These are phyloP conservation scores for Rhabdomys dilectus DNA, from an alignment of 2,113 vertebrate genomes.

Conservation along the genomic window DNA sequence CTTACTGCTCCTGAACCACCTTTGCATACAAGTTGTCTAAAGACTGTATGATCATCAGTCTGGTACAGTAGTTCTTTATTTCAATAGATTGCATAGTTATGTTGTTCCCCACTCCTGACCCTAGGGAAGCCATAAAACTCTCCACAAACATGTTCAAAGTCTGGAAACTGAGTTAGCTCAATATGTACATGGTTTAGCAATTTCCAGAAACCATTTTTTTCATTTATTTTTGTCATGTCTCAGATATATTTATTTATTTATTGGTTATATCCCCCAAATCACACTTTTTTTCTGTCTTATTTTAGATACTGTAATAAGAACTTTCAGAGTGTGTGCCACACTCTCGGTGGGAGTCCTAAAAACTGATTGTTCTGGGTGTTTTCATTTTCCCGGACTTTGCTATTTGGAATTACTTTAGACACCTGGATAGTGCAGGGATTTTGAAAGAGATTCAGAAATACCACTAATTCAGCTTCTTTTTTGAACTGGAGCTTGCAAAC, in stretches of 20 bases:
- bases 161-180: constrained; percentile 10
- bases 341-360: background rate
- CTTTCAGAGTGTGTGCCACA: background rate
- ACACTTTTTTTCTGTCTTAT: background rate
- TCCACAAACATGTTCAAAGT: background rate
- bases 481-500: constrained; percentile 26
- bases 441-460: constrained; percentile 16
- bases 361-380: background rate
- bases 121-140: background rate
- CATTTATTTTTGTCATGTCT: background rate
- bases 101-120: background rate
- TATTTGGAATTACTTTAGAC: constrained; percentile 45
- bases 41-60: background rate
- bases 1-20: background rate
- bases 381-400: constrained; percentile 1
- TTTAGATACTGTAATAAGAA: constrained; percentile 36
- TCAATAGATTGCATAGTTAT: background rate
- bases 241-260: constrained; percentile 23
- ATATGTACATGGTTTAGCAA: background rate
- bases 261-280: background rate
- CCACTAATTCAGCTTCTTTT: constrained; percentile 25
- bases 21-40: background rate
- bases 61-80: background rate
- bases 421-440: background rate
- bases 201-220: background rate